Evolutionary conservation across 2,888 invertebrate species (phyloP), one percentile per base, ranked within the genome.

Genomic region (Adineta ricciae): DNA sequence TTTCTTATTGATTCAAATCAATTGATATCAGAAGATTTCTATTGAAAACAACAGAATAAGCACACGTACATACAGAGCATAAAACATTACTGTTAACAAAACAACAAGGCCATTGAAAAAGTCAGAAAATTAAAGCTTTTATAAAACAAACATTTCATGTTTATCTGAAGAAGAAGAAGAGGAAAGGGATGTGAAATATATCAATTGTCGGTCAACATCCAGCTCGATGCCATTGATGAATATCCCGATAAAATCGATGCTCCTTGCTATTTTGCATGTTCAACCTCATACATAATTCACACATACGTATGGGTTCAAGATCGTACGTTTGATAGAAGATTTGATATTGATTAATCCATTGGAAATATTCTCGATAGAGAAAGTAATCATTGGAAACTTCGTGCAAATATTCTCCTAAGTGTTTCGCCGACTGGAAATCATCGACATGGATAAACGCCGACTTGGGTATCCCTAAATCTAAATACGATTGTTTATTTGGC

Each of bases 371-470:
- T 16, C 46, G 72, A 82, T 85, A 85, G 16, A 78, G n/a, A 85
- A 32, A 46, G 52, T 83, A 84, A 56, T 85, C 78, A 38, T 36
- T 14, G 27, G 73, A 50, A 24, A 85, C 49, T 21, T 38, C 41
- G n/a, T 46, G 21, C n/a, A 85, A 82, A 84, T 78, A 54, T 38
- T 78, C 32, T 7, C 73, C 54, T 41, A 85, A 52, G 32, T 56
- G 49, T 78, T 46, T 72, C 8, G 46, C 27, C 50, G 50, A 84
- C 38, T 54, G 24, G 84, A 73, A 85, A 83, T 83, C 83, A n/a
- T 85, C 73, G 46, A 84, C 32, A 85, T 85, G 85, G 21, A 85
- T 85, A 36, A 85, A 52, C 1, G 85, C 83, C 32, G 83, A 83
- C 16, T 50, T 11, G 11, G 85, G 85, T 36, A 85, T 84, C 19